A percentile compares a stretch with the other conserved stretches of the same genome.
Conservation (phyloP, 2,113 vertebrate genomes). For the Capreolus pygargus region DNA sequence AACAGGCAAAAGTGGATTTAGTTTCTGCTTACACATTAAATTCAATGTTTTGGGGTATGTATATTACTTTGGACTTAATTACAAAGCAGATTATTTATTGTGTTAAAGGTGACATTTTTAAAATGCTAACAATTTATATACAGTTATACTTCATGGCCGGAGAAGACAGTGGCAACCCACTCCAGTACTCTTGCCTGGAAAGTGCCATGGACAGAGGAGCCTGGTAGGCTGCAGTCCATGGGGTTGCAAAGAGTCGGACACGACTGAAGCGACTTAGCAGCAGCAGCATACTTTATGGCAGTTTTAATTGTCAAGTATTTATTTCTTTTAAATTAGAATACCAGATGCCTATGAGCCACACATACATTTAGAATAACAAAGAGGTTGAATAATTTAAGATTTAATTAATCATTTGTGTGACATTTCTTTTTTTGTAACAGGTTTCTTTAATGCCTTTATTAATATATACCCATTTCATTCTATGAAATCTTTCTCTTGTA, state of each 20-base stretch:
- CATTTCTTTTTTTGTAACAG: background rate
- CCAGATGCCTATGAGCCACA: background rate
- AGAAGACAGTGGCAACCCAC: too few relatives aligned
- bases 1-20: conserved; percentile 96
- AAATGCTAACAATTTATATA: conserved; percentile 20
- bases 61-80: conserved; percentile 44
- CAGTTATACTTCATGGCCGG: background rate
- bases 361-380: conserved; percentile 14
- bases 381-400: conserved; percentile 41
- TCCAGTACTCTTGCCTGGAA: too few relatives aligned
- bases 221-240: too few relatives aligned
- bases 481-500: conserved; percentile 72
- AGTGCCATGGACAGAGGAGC: too few relatives aligned
- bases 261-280: too few relatives aligned
- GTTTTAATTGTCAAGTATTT: conserved; percentile 36
- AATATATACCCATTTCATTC: background rate
- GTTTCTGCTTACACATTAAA: conserved; percentile 95
- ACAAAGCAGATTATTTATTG: conserved; percentile 28
- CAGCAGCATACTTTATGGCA: background rate
- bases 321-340: conserved; percentile 38
- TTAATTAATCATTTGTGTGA: conserved; percentile 9
- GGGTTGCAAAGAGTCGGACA: too few relatives aligned
- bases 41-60: conserved; percentile 99
- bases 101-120: conserved; percentile 25
- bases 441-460: conserved; percentile 24